Base-by-base conservation (phyloP, 30 jellyfish, hydroid and myxozoan species). In the Cassiopea xamachana region DNA sequence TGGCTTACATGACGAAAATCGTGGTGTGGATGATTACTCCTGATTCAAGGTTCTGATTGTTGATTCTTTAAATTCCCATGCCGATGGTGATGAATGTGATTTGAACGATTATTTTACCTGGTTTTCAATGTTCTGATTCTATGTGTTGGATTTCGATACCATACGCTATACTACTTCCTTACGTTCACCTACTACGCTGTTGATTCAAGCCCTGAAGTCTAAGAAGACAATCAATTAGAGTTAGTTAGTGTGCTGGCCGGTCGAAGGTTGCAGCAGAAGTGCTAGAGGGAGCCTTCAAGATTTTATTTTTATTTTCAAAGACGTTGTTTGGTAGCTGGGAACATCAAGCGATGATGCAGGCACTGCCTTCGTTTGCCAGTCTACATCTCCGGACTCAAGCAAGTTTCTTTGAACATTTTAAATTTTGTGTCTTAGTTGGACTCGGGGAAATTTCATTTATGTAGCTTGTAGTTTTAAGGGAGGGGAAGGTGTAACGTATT, bases 271-370 rank as follows among this genome's bases (percentile, higher is more conserved):
- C 64, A 51, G 64, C 64, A 51, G 64, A 51, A 51, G 64, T 51
- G 64, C 64, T 9, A 9, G 4, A 51, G 64, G 64, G 64, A 51
- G 64, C 64, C 64, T 51, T 51, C 64, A 51, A 4, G 48, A 2
- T 17, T 69, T 69, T 43, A 5, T 69, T 69, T 69, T 17, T n/a
- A n/a, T 2, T 69, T 43, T 17, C 48, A 14, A 69, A 69, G 45
- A 69, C 78, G 5, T 7, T 43, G 78, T 69, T 17, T 69, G 45
- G 78, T 69, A 69, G 45, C 48, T 69, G 45, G 47, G 14, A 17
- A 3, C n/a, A 69, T 69, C 78, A 69, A 69, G 45, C 78, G 78
- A 17, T 69, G 78, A 69, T 69, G 78, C 48, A 18, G 48, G 47
- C 48, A 69, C 48, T 69, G 48, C 45, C 48, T 2, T 18, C 78